Evolutionary conservation across 2,113 vertebrate species (phyloP).

Genomic region (Speoplatyrhinus poulsoni): DNA sequence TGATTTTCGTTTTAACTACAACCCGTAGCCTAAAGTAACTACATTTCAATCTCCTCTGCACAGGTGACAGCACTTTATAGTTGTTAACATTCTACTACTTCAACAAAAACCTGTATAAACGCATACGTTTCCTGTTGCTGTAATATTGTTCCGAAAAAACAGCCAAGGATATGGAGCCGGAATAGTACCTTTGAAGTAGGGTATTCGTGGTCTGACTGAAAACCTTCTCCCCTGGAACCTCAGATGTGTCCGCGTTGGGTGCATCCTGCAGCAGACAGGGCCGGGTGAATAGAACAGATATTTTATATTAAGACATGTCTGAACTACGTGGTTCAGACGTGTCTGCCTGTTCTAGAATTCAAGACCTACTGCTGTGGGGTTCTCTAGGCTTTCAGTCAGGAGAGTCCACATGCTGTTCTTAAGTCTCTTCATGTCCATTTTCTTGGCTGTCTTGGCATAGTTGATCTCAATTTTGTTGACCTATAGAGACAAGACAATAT

Average conservation of each 20-base stretch:
- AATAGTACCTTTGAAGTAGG: constrained; percentile 73
- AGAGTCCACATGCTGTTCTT: constrained; percentile 91
- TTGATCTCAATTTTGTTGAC: constrained; percentile 87
- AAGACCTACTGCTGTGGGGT: constrained; percentile 55
- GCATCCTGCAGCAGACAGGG: constrained; percentile 51
- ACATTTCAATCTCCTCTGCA: too few species aligned
- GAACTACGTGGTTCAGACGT: neutral
- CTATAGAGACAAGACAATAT: constrained; percentile 62
- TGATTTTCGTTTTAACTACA: too few species aligned
- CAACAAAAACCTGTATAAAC: too few species aligned
- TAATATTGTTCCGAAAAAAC: too few species aligned
- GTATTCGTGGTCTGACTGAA: constrained; percentile 77
- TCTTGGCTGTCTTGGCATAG: constrained; percentile 89
- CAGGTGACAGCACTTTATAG: too few species aligned
- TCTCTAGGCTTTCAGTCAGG: constrained; percentile 71
- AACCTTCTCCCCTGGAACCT: constrained; percentile 74
- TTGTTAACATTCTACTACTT: too few species aligned
- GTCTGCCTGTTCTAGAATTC: neutral
- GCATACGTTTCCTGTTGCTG: too few species aligned
- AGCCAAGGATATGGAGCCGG: too few species aligned
- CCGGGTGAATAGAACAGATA: constrained; percentile 7
- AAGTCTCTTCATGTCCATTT: constrained; percentile 93
- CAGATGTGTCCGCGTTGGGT: constrained; percentile 38
- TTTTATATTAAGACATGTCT: neutral
- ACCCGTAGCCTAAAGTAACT: too few species aligned